Conservation (phyloP, 2,797 vertebrate genomes). For the Streptopelia turtur region DNA sequence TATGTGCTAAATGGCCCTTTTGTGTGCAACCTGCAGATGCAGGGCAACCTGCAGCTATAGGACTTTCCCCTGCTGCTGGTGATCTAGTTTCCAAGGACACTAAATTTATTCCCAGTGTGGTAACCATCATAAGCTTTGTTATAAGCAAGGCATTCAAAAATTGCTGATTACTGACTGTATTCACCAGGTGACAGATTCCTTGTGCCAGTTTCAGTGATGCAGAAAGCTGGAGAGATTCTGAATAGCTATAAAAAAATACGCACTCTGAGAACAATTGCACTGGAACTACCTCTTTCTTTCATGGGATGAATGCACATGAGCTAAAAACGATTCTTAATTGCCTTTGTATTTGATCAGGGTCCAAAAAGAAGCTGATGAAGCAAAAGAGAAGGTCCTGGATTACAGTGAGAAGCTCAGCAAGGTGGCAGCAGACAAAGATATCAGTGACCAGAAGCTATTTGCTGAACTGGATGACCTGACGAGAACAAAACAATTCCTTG, state of each 20-base stretch:
- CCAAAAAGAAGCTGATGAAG: conserved; percentile 79
- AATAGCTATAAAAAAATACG: background rate
- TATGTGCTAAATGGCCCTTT: background rate
- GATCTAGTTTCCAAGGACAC: background rate
- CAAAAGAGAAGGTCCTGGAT: conserved; percentile 77
- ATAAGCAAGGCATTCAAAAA: background rate
- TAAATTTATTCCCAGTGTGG: background rate
- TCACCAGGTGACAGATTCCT: background rate
- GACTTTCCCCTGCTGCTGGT: background rate
- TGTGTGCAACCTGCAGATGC: background rate
- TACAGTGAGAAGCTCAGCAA: conserved; percentile 80
- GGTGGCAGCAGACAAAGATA: conserved; percentile 77
- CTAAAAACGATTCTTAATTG: background rate
- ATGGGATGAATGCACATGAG: background rate
- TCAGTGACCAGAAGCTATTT: conserved; percentile 79
- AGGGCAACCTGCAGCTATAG: background rate
- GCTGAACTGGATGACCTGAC: conserved; percentile 92
- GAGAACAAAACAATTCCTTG: conserved; percentile 89
- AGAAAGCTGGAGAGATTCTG: background rate
- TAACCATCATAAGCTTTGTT: background rate
- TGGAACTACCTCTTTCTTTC: background rate
- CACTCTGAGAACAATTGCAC: background rate
- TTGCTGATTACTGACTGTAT: background rate
- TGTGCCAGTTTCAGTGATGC: background rate
- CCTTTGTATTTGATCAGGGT: conserved; percentile 74